A percentile compares a stretch with the other conserved stretches of the same genome.
Conservation (phyloP, 2,113 vertebrate genomes). For the Pogonocichla stellata region DNA sequence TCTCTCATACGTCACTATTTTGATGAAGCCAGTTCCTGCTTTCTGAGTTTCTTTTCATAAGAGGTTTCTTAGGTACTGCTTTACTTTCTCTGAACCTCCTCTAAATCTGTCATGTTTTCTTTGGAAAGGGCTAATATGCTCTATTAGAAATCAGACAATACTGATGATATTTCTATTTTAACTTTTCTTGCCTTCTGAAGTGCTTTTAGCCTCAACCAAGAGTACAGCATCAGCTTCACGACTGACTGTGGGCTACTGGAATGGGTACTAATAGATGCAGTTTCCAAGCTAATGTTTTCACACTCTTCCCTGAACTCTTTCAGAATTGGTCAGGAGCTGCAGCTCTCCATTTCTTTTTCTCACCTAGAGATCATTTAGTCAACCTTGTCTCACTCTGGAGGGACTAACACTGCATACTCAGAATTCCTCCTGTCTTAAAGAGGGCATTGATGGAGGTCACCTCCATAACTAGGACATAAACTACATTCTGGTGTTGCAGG, state of each 20-base stretch:
- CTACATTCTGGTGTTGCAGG: not conserved
- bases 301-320: not conserved
- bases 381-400: not conserved
- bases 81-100: not conserved
- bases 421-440: conserved; percentile 8
- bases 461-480: not conserved
- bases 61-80: not conserved
- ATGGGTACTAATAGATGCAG: not conserved
- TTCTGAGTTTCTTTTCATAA: not conserved
- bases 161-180: not conserved
- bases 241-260: not conserved
- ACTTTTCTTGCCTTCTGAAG: not conserved
- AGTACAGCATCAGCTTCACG: not conserved
- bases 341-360: not conserved
- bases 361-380: not conserved
- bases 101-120: not conserved
- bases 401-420: not conserved
- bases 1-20: not conserved
- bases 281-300: not conserved
- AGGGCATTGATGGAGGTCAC: not conserved
- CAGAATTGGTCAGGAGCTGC: not conserved
- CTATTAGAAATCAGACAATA: not conserved
- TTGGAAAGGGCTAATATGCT: not conserved
- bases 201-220: not conserved
- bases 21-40: not conserved